Evolutionary conservation across 2,797 vertebrate genomes (phyloP).

Genomic region (Hephaestus fuliginosus): DNA sequence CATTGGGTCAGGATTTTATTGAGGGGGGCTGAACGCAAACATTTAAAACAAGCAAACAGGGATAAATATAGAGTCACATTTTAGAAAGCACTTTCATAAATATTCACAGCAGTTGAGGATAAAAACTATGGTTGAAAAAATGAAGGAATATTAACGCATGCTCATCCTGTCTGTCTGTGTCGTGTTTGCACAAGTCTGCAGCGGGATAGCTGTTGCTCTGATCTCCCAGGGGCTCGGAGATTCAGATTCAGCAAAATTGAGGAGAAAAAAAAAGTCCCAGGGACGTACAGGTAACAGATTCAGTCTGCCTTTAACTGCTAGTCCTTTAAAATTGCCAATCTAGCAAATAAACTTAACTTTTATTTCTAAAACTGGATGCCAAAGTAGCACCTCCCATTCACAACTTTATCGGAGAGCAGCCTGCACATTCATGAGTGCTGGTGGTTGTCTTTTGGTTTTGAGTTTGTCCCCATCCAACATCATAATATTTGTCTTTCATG

Average conservation of each 20-base stretch:
- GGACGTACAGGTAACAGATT: constrained; percentile 6
- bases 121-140: neutral
- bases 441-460: neutral
- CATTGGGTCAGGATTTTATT: neutral
- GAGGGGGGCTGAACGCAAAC: neutral
- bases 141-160: neutral
- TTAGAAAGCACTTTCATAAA: neutral
- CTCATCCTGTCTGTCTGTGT: neutral
- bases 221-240: neutral
- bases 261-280: neutral
- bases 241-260: neutral
- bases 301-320: neutral
- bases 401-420: neutral
- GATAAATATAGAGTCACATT: neutral
- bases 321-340: neutral
- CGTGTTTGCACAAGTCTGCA: neutral
- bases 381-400: neutral
- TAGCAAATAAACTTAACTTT: neutral
- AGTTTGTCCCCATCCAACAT: too few species aligned
- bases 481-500: too few species aligned
- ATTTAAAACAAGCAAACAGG: neutral
- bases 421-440: neutral
- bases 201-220: neutral
- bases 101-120: too few species aligned
- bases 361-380: neutral